These are phyloP conservation scores for Pagetopsis macropterus DNA, from an alignment of 2,797 vertebrate genomes.

Conservation along the genomic window DNA sequence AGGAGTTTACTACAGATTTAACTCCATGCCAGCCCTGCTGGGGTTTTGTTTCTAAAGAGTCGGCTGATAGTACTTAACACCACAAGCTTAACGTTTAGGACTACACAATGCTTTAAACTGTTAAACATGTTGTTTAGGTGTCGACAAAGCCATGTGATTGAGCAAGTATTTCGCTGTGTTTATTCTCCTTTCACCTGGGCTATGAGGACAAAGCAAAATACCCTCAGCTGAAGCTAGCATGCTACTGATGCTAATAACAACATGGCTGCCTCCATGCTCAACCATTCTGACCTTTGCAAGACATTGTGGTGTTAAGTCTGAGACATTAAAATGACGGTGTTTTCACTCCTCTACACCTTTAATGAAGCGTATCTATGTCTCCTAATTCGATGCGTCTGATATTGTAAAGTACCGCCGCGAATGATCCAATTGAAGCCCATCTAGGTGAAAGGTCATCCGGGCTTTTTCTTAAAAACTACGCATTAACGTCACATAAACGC, in stretches of 20 bases:
- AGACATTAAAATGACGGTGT: accelerated
- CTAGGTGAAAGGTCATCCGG: slow-evolving; percentile 82
- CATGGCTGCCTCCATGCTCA: slow-evolving; percentile 86
- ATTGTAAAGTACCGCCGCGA: neutral
- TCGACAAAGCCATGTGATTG: neutral
- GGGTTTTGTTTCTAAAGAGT: neutral
- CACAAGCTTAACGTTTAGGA: neutral
- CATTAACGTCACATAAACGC: neutral
- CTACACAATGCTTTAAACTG: neutral
- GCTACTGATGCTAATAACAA: slow-evolving; percentile 69
- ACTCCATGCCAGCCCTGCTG: neutral
- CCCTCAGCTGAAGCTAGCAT: slow-evolving; percentile 40
- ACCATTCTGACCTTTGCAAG: slow-evolving; percentile 88
- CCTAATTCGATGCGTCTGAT: neutral
- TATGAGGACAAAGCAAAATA: slow-evolving; percentile 63
- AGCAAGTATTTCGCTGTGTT: neutral
- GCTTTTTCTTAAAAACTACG: slow-evolving; percentile 24
- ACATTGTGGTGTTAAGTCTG: slow-evolving; percentile 54
- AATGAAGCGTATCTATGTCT: neutral
- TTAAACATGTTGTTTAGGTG: accelerated
- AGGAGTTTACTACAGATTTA: neutral
- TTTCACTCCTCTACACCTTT: accelerated
- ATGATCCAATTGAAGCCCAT: slow-evolving; percentile 27
- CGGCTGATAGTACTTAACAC: neutral
- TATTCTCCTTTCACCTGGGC: slow-evolving; percentile 16